phyloP scores from a whole-genome alignment of 2,113 vertebrate species.

The Hyperoodon ampullatus region DNA sequence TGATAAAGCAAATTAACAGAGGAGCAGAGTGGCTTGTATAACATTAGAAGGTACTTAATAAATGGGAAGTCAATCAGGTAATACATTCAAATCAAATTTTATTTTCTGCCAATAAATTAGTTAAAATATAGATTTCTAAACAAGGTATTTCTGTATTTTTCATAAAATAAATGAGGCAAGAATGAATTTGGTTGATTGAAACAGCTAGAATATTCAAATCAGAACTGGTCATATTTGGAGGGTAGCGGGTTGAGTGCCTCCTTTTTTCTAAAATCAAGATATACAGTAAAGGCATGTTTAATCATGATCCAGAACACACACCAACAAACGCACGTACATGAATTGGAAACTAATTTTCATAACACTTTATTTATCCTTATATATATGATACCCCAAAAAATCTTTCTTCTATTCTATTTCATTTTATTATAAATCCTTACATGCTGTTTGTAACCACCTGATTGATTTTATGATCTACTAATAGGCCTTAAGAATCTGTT shows the following conservation, averaged over 20 bases:
- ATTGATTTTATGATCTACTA: not conserved
- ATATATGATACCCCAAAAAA: not conserved
- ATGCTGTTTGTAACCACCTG: not conserved
- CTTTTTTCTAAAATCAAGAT: not conserved
- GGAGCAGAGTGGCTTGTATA: not conserved
- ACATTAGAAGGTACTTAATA: not conserved
- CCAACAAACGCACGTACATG: not conserved
- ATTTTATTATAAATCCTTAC: not conserved
- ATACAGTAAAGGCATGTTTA: not conserved
- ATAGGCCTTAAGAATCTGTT: not conserved
- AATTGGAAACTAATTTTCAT: not conserved
- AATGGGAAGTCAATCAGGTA: not conserved
- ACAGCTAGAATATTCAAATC: not conserved
- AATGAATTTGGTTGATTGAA: not conserved
- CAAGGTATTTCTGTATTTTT: not conserved
- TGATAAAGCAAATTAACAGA: not conserved
- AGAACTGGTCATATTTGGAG: not conserved
- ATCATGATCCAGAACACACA: not conserved
- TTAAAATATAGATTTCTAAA: not conserved
- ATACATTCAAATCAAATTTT: not conserved
- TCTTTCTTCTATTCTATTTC: not conserved
- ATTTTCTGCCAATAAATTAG: not conserved
- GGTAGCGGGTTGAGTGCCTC: not conserved
- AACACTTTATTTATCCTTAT: not conserved
- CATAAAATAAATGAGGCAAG: not conserved